Conservation (phyloP, 2,113 vertebrate species). For the Montifringilla adamsi region DNA sequence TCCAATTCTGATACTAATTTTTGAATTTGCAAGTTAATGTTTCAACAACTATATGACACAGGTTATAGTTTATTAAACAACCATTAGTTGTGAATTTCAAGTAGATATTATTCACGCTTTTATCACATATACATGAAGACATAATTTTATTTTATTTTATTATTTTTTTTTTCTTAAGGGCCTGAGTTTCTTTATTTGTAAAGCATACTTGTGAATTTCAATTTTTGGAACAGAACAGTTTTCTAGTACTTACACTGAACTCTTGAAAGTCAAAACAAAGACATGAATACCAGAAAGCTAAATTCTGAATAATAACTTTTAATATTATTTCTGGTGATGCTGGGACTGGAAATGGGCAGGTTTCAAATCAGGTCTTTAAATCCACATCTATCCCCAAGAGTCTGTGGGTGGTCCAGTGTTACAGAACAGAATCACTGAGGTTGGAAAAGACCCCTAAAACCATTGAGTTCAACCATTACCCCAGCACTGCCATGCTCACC, state of each 20-base stretch:
- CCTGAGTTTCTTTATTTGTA: neutral
- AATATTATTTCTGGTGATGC: neutral
- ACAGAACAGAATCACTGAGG: neutral
- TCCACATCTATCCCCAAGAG: neutral
- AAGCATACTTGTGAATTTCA: neutral
- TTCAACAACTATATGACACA: neutral
- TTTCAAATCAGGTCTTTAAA: neutral
- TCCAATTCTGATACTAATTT: neutral
- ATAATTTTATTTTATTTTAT: no score
- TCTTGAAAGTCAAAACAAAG: neutral
- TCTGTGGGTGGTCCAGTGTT: neutral
- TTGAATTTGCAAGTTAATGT: neutral
- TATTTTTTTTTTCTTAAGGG: neutral
- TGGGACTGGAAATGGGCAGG: neutral
- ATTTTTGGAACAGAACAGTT: neutral
- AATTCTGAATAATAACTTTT: neutral
- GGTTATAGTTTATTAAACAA: neutral
- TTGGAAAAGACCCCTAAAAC: neutral
- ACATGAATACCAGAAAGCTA: neutral
- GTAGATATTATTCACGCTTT: neutral
- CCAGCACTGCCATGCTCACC: neutral
- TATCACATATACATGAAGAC: neutral
- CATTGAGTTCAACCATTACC: neutral
- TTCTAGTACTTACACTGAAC: neutral
- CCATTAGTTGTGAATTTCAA: neutral